Percentiles rank a stretch among this genome's conserved stretches.
Conservation (phyloP, 2,888 invertebrate species). For the Synergus itoensis region DNA sequence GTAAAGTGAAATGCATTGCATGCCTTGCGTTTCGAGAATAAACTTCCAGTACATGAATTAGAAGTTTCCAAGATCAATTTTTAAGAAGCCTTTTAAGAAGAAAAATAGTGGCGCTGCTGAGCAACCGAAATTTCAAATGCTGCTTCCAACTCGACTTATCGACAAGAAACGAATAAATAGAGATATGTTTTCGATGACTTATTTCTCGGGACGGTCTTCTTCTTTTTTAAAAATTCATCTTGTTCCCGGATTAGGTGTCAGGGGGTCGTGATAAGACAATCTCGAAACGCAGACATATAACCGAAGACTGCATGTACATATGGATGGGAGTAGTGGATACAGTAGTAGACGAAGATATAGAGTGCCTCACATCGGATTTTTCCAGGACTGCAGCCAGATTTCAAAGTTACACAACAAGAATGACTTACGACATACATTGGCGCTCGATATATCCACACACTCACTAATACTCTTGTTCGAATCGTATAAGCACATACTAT, state of each 20-base stretch:
- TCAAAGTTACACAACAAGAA: conserved; percentile 45
- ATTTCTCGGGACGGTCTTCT: conserved; percentile 39
- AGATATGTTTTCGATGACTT: conserved; percentile 16
- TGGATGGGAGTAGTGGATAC: not conserved
- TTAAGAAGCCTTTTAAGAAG: too few species aligned
- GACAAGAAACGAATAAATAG: not conserved
- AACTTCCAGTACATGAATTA: too few species aligned
- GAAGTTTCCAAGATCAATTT: too few species aligned
- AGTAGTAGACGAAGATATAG: conserved; percentile 41
- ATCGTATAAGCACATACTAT: not conserved
- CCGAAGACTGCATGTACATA: not conserved
- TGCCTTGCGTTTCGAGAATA: too few species aligned
- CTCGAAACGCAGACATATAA: conserved; percentile 11
- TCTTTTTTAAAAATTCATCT: conserved; percentile 25
- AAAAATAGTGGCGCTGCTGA: too few species aligned
- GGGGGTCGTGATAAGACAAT: conserved; percentile 47
- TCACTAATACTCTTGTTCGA: not conserved
- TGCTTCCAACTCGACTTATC: not conserved
- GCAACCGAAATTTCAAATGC: not conserved
- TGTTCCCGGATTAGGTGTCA: conserved; percentile 40
- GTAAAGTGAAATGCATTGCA: too few species aligned
- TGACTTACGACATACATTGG: conserved; percentile 24
- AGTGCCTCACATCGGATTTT: conserved; percentile 37
- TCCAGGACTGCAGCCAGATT: conserved; percentile 45
- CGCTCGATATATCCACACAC: conserved; percentile 5